Percentiles rank a stretch among this genome's conserved stretches.
Evolutionary conservation across 2,888 invertebrate genomes (phyloP).

Genomic region (Vanessa cardui): DNA sequence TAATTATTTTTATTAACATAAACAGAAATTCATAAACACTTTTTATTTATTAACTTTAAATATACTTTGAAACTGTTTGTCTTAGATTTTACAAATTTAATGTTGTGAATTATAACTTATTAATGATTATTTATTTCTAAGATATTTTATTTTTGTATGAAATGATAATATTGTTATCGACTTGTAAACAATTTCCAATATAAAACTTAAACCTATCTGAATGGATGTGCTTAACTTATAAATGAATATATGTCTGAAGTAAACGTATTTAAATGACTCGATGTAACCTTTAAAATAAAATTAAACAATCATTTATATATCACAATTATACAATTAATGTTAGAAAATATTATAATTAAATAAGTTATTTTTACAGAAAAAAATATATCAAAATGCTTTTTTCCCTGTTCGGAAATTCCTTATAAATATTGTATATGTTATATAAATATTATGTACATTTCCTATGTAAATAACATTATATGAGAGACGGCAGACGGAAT

Average conservation of each 20-base stretch:
- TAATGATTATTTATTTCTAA: conserved; percentile 3
- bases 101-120: conserved; percentile 6
- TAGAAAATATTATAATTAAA: background rate
- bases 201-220: background rate
- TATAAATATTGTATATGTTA: conserved; percentile 1
- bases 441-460: conserved; percentile 5
- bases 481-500: background rate
- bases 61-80: background rate
- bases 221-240: background rate
- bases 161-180: background rate
- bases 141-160: background rate
- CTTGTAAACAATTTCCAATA: background rate
- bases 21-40: background rate
- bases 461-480: conserved; percentile 5
- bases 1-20: no score
- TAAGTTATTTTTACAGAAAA: background rate
- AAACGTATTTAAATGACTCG: no score
- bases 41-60: background rate
- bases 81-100: background rate
- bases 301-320: no score
- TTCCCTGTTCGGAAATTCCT: background rate
- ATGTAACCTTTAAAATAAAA: no score
- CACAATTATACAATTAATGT: no score
- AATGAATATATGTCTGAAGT: background rate
- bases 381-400: background rate